phyloP scores from a whole-genome alignment of 2,888 invertebrate species.

The Oxycera nigricornis region DNA sequence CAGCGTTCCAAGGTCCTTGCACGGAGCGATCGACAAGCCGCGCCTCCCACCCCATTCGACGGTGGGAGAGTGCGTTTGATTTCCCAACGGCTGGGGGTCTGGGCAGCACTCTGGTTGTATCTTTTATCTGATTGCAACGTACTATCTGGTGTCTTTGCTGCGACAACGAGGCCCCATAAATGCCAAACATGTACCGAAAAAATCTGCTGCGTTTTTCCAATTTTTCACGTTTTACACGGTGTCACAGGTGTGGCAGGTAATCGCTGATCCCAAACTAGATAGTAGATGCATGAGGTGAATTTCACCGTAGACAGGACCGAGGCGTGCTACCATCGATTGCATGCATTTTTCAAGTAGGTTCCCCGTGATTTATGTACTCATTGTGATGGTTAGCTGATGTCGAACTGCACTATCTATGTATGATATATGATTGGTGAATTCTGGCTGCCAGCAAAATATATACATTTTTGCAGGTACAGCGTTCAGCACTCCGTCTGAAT shows the following conservation, averaged over 20 bases:
- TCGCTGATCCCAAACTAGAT: neutral
- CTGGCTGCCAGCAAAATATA: conserved; percentile 7
- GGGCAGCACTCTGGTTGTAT: neutral
- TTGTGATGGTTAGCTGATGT: conserved; percentile 39
- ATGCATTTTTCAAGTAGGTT: neutral
- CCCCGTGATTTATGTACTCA: conserved; percentile 33
- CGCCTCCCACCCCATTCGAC: neutral
- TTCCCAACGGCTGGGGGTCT: too few relatives aligned
- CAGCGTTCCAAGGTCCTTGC: neutral
- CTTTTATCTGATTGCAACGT: neutral
- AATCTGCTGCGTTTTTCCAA: neutral
- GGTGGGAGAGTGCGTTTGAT: too few relatives aligned
- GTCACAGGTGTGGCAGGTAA: conserved; percentile 36
- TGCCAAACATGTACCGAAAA: neutral
- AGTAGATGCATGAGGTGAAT: neutral
- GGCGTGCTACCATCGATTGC: conserved; percentile 27
- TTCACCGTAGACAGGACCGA: conserved; percentile 3
- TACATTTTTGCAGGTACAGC: neutral
- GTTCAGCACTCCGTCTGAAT: neutral
- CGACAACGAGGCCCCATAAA: conserved; percentile 3
- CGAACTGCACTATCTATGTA: neutral
- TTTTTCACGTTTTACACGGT: conserved; percentile 13
- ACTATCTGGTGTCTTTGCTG: neutral
- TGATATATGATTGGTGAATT: neutral
- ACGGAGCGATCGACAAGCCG: neutral